These are phyloP conservation scores for Python bivittatus DNA, from an alignment of 2,113 vertebrate genomes.

Conservation along the genomic window DNA sequence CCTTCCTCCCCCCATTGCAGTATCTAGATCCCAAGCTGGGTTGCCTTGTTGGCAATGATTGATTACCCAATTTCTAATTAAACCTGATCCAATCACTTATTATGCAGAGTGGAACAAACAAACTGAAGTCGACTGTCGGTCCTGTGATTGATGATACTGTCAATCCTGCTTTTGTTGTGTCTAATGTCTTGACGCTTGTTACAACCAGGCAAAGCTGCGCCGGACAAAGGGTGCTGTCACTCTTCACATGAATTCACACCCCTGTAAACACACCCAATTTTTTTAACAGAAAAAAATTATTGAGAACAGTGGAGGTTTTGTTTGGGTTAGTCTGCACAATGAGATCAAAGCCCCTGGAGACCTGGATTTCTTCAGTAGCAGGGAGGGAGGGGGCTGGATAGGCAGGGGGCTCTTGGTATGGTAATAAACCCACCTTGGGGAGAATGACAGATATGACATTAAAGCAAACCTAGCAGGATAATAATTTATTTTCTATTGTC, in stretches of 20 bases:
- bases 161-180: constrained; percentile 93
- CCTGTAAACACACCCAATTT: constrained; percentile 24
- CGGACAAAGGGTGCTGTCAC: constrained; percentile 93
- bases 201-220: constrained; percentile 92
- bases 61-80: constrained; percentile 99
- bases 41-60: constrained; percentile 99
- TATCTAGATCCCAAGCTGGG: constrained; percentile 81
- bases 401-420: constrained; percentile 56
- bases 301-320: constrained; percentile 76
- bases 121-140: constrained; percentile 96
- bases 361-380: constrained; percentile 56
- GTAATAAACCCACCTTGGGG: constrained; percentile 68
- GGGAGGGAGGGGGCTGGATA: constrained; percentile 30
- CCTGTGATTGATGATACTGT: constrained; percentile 96
- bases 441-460: constrained; percentile 76
- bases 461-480: constrained; percentile 65
- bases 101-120: constrained; percentile 99
- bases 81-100: constrained; percentile 99
- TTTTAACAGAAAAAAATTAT: constrained; percentile 60
- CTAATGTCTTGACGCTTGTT: constrained; percentile 97
- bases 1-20: constrained; percentile 67
- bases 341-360: constrained; percentile 67
- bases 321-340: constrained; percentile 76
- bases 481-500: constrained; percentile 75
- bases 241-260: constrained; percentile 77